Conservation (phyloP, 2,888 invertebrate species). For the Dione juno region DNA sequence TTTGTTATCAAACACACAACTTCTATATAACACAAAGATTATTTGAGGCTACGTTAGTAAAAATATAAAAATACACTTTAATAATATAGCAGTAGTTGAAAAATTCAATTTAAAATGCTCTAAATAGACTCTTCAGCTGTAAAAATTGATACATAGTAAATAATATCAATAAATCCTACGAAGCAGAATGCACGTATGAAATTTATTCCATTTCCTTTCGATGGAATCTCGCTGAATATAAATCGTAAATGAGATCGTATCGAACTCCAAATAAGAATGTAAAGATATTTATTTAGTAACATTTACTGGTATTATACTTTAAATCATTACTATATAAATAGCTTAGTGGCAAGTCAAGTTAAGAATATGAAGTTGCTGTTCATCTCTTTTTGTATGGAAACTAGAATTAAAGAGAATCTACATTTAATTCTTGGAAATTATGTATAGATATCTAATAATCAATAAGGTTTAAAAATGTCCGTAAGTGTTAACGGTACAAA, state of each 20-base stretch:
- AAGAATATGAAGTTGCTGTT: no score
- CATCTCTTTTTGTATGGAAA: no score
- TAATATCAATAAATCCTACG: conserved; percentile 44
- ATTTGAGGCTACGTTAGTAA: no score
- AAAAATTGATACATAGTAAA: conserved; percentile 36
- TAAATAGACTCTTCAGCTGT: conserved; percentile 28
- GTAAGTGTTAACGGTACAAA: no score
- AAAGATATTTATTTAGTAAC: background rate
- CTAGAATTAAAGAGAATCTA: no score
- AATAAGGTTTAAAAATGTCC: no score
- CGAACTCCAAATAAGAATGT: conserved; percentile 28
- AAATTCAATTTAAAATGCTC: conserved; percentile 25
- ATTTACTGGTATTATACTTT: background rate
- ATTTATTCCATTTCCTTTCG: conserved; percentile 53
- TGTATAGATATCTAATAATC: no score
- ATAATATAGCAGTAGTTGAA: background rate
- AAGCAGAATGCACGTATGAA: conserved; percentile 47
- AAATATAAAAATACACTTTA: no score
- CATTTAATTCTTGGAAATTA: no score
- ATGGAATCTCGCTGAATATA: conserved; percentile 50
- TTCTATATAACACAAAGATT: no score
- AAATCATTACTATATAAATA: background rate
- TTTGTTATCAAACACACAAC: no score
- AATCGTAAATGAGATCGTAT: conserved; percentile 49
- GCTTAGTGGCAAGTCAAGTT: no score